Base-by-base conservation (phyloP, 2,888 invertebrate genomes). In the Temnothorax unifasciatus region DNA sequence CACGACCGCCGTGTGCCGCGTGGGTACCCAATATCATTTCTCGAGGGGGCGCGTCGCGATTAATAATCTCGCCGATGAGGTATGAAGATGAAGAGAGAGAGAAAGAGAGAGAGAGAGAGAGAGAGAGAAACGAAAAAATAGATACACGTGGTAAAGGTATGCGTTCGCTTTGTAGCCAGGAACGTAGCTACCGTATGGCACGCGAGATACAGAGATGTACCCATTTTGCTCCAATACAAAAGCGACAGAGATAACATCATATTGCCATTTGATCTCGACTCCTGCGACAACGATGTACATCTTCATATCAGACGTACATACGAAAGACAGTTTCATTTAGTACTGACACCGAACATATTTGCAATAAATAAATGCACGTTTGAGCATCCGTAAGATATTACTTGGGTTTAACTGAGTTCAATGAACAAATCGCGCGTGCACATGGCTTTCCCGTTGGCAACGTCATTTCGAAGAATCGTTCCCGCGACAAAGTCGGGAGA, bases 391-490 rank as follows among this genome's bases (percentile, higher is more conserved):
- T 41, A 15, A 76, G 34, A 50, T 66, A 54, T 54, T 41, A 41
- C 64, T 25, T 38, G 76, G 52, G 76, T 66, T 76, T 76, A 66
- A 66, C 13, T 34, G 52, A 54, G 76, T 76, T 77, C 54, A 77
- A 66, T 66, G 66, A 41, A 77, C 54, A 77, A 77, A 66, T 77
- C 41, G 76, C 25, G 52, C 41, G 52, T 11, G 76, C 52, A 25
- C 29, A 66, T 66, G 77, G 57, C 41, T 66, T 77, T 41, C 15
- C 66, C 38, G 47, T 47, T 34, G 71, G 18, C 21, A 21, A 5
- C 44, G 29, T 73, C 61, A 38, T 38, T 73, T 47, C 11, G 79
- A 25, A 1, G 29, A 59, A 68, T 68, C 79, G 79, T 71, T 54
- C 29, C 8, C 41, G 29, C n/a, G 73, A 73, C 29, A 9, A 64